A percentile compares a stretch with the other conserved stretches of the same genome.
These are phyloP conservation scores for Drosophila mulleri DNA, from an alignment of 2,888 invertebrate genomes.

Conservation along the genomic window DNA sequence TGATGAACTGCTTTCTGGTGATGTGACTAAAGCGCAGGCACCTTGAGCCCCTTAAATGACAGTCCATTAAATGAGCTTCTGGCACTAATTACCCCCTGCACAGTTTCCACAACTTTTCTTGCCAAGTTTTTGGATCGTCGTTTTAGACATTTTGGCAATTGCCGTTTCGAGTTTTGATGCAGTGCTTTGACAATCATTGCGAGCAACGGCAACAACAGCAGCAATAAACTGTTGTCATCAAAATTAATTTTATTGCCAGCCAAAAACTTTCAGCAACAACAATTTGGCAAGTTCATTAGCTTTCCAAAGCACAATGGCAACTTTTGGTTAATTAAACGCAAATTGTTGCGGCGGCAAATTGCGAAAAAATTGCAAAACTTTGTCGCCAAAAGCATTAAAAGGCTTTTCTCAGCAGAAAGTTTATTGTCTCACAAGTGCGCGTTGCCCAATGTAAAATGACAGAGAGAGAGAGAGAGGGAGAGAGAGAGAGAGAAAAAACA, in stretches of 20 bases:
- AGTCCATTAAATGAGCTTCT: constrained; percentile 30
- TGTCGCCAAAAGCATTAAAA: constrained; percentile 71
- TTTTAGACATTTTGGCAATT: constrained; percentile 39
- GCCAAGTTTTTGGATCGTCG: constrained; percentile 24
- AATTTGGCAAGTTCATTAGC: constrained; percentile 76
- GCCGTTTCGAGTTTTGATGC: constrained; percentile 45
- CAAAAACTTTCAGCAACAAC: constrained; percentile 77
- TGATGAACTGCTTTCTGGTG: neutral
- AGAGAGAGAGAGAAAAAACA: neutral
- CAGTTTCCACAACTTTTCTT: constrained; percentile 34
- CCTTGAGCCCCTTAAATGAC: constrained; percentile 15
- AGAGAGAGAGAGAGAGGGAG: too few species aligned
- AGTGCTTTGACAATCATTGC: constrained; percentile 55
- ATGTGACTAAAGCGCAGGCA: neutral
- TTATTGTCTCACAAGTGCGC: constrained; percentile 71
- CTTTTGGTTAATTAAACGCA: constrained; percentile 80
- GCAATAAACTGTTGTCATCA: constrained; percentile 63
- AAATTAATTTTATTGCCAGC: constrained; percentile 80
- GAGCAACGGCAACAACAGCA: constrained; percentile 2
- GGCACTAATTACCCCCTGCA: constrained; percentile 32
- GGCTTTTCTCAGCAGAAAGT: constrained; percentile 53
- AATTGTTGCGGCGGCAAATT: constrained; percentile 81
- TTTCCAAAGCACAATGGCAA: constrained; percentile 54
- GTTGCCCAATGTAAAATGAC: neutral
- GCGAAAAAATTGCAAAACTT: constrained; percentile 79